A percentile compares a stretch with the other conserved stretches of the same genome.
Conservation (phyloP, 2,888 invertebrate species). For the Chaetogeoica ovagalla region DNA sequence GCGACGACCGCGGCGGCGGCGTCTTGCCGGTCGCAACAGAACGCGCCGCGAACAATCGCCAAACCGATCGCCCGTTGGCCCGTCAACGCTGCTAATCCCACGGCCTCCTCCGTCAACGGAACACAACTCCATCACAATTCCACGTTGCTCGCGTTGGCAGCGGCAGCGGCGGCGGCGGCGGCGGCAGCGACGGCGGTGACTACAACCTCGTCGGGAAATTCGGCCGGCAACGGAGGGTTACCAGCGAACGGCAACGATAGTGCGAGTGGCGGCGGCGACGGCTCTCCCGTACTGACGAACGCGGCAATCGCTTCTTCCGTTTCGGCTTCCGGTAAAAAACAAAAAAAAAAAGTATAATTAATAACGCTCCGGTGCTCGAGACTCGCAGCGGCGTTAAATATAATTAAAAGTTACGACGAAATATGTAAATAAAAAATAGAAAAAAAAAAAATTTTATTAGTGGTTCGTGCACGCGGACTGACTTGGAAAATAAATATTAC, state of each 20-base stretch:
- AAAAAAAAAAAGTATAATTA: no score
- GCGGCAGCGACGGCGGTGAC: neutral
- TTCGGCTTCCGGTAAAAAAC: slow-evolving; percentile 17
- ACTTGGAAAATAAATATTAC: no score
- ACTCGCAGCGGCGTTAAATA: no score
- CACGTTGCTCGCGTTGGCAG: slow-evolving; percentile 19
- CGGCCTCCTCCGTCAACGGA: slow-evolving; percentile 2
- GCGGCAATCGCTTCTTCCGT: slow-evolving; percentile 9
- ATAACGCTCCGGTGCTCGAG: no score
- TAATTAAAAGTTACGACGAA: no score
- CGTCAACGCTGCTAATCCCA: neutral
- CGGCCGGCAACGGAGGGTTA: neutral
- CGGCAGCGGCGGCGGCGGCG: neutral
- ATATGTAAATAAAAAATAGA: no score
- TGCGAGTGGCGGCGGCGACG: neutral
- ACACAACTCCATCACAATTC: slow-evolving; percentile 25
- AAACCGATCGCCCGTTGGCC: slow-evolving; percentile 54
- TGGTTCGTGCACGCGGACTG: no score
- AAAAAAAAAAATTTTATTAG: no score
- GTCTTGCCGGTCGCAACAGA: slow-evolving; percentile 54
- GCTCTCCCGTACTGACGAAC: slow-evolving; percentile 1
- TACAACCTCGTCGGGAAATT: neutral
- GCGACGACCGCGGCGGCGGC: slow-evolving; percentile 19
- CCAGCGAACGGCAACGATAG: neutral
- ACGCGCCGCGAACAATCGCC: slow-evolving; percentile 55